Evolutionary conservation across 1,140 invertebrate genomes (phyloP).

Genomic region (Drosophila rufa): DNA sequence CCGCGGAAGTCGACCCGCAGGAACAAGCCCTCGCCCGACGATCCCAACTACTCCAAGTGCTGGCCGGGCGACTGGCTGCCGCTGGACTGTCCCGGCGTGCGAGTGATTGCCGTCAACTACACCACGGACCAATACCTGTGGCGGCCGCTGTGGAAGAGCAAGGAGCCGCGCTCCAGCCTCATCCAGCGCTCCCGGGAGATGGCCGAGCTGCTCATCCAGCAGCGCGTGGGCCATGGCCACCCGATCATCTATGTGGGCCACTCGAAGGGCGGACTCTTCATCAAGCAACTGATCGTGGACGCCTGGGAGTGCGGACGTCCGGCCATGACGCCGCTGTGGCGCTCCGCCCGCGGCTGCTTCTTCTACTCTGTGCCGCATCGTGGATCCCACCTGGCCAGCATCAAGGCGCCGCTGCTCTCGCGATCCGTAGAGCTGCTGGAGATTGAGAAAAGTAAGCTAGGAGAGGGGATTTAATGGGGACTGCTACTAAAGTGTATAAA

Average conservation of each 20-base stretch:
- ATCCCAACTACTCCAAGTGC: slow-evolving; percentile 87
- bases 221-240: slow-evolving; percentile 87
- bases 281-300: slow-evolving; percentile 89
- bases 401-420: slow-evolving; percentile 88
- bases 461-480: background rate
- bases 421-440: slow-evolving; percentile 88
- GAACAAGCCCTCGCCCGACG: slow-evolving; percentile 65
- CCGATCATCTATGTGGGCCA: slow-evolving; percentile 91
- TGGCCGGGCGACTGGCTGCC: slow-evolving; percentile 90
- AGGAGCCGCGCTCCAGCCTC: slow-evolving; percentile 87
- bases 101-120: slow-evolving; percentile 90
- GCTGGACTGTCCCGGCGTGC: slow-evolving; percentile 88
- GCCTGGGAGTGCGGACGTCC: slow-evolving; percentile 86
- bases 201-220: slow-evolving; percentile 87
- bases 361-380: slow-evolving; percentile 91
- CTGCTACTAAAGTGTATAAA: background rate
- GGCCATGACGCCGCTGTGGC: slow-evolving; percentile 85
- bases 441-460: slow-evolving; percentile 87
- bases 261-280: slow-evolving; percentile 90
- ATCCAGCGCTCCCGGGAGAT: slow-evolving; percentile 89
- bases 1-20: slow-evolving; percentile 37
- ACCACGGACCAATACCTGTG: slow-evolving; percentile 89
- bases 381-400: slow-evolving; percentile 89
- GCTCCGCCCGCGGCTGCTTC: slow-evolving; percentile 87
- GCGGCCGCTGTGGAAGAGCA: slow-evolving; percentile 89